Evolutionary conservation across 2,888 invertebrate genomes (phyloP), one percentile per base, ranked within the genome.

Genomic region (Alviniconcha strummeri): DNA sequence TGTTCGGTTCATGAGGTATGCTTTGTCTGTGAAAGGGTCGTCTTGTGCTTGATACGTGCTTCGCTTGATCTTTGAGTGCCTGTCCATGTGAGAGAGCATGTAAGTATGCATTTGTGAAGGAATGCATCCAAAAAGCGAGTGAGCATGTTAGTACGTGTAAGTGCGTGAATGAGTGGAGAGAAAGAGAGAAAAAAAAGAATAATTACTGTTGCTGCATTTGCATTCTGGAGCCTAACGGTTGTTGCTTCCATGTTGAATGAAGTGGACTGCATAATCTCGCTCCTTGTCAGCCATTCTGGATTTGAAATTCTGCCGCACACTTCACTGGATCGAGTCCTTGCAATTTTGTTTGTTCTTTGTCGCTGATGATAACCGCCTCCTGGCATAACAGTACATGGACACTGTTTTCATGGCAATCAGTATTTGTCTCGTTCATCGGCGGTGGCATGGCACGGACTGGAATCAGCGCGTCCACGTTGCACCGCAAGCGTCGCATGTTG

Each of bases 231-330:
- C 64, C 64, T 17, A n/a, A 77, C 9, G 7, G 52, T 64, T 8
- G 78, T 64, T 69, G 13, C 69, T 64, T 60, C 52, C 64, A 56
- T 78, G 78, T 78, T 52, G 7, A 55, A 17, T 54, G 5, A 77
- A 57, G 57, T 57, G 57, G 77, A 77, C 36, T 19, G 77, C 77
- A 77, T 55, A 36, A 19, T 60, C 17, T 57, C 52, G 78, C 78
- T 78, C 36, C 64, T 52, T 13, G 78, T 78, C 78, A 64, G 78
- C 78, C 78, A 78, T 78, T 60, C 78, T 78, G 78, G 78, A 78
- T 78, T 78, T 78, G 78, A 78, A 78, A 60, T 15, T 78, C 57
- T 64, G 78, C 78, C 52, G 52, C 78, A 57, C 78, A 69, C 57
- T 15, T n/a, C 19, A 78, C 15, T 78, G 78, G 52, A 78, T 15